Conservation (phyloP, 2,113 vertebrate genomes). For the Pipa parva region DNA sequence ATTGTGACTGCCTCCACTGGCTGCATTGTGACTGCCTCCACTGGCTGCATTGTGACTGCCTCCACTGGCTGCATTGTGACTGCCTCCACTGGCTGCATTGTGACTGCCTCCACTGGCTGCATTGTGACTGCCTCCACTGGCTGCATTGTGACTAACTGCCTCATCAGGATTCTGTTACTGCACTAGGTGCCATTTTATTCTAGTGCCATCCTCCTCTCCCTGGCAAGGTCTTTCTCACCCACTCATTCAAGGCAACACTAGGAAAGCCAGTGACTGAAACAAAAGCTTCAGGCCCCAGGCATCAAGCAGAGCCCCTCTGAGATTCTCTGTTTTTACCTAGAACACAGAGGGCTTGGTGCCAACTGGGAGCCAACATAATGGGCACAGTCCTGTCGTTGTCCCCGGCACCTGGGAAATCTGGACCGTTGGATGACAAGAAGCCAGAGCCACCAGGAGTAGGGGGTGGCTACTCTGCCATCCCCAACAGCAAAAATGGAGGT, state of each 20-base stretch:
- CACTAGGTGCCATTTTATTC: neutral
- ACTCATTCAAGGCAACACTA: no score
- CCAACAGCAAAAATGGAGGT: constrained; percentile 32
- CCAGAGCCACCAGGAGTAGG: constrained; percentile 44
- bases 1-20: no score
- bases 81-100: no score
- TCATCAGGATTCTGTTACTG: no score
- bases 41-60: no score
- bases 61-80: no score
- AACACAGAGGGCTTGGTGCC: constrained; percentile 48
- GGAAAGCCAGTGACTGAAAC: neutral
- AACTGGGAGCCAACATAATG: constrained; percentile 67
- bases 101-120: neutral
- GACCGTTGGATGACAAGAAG: constrained; percentile 51
- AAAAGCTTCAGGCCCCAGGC: neutral
- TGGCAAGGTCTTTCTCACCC: neutral
- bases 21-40: no score
- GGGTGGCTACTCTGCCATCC: constrained; percentile 43
- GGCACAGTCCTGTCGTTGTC: constrained; percentile 90
- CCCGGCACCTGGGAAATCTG: constrained; percentile 69
- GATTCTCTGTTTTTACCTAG: constrained; percentile 30
- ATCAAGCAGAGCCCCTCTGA: constrained; percentile 14
- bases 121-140: neutral
- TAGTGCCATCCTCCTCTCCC: neutral
- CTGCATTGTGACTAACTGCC: no score